These are phyloP conservation scores for Chelon labrosus DNA, from an alignment of 2,797 vertebrate genomes.

Conservation along the genomic window DNA sequence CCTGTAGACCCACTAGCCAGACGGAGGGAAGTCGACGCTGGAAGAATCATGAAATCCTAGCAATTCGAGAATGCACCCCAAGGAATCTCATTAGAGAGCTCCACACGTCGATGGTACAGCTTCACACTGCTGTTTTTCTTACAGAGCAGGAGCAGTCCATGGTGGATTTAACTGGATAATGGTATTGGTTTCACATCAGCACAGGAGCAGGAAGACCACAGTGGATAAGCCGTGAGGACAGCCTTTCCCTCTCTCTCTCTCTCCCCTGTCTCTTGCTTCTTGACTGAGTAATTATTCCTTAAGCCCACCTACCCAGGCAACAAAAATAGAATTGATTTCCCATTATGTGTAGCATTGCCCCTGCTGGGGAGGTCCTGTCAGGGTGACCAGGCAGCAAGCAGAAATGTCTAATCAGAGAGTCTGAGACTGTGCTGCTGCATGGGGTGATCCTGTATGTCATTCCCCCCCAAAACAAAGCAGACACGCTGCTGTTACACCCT, in stretches of 20 bases:
- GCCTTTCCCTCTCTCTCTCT: slow-evolving; percentile 40
- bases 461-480: slow-evolving; percentile 63
- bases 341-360: slow-evolving; percentile 78
- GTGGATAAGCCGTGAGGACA: slow-evolving; percentile 72
- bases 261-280: slow-evolving; percentile 52
- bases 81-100: slow-evolving; percentile 81
- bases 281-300: slow-evolving; percentile 81
- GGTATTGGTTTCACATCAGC: slow-evolving; percentile 86
- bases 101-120: slow-evolving; percentile 70
- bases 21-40: slow-evolving; percentile 55
- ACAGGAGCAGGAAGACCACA: slow-evolving; percentile 72
- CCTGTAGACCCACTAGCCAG: slow-evolving; percentile 58
- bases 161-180: slow-evolving; percentile 81
- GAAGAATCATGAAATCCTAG: slow-evolving; percentile 76
- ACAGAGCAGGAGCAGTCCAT: slow-evolving; percentile 59
- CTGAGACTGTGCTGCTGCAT: slow-evolving; percentile 15
- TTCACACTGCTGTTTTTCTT: slow-evolving; percentile 68
- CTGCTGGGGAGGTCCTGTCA: slow-evolving; percentile 73
- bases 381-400: slow-evolving; percentile 59
- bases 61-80: slow-evolving; percentile 64
- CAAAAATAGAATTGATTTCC: slow-evolving; percentile 84
- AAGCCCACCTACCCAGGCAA: slow-evolving; percentile 79
- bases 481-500: slow-evolving; percentile 38
- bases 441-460: slow-evolving; percentile 41
- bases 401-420: slow-evolving; percentile 47